These are phyloP conservation scores for Melieria picta DNA, from an alignment of 2,888 invertebrate genomes.

Conservation along the genomic window DNA sequence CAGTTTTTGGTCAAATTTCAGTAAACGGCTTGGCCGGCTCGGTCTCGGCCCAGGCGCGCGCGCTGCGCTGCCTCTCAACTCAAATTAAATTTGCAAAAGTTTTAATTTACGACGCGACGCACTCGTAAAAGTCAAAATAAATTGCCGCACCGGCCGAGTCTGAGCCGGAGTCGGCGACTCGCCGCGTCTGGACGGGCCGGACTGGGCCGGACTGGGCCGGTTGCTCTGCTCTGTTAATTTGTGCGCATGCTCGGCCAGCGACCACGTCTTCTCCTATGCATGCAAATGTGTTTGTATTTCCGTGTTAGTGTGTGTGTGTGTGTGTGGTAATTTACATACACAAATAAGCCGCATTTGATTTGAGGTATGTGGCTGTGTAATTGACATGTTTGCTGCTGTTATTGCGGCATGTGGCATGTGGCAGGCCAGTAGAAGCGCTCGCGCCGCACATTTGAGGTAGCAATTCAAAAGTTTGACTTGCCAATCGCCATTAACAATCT, in stretches of 20 bases:
- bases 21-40: not conserved
- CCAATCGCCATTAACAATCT: not conserved
- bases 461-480: constrained; percentile 10
- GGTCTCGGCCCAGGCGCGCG: not conserved
- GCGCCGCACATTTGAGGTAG: not conserved
- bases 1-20: constrained; percentile 20
- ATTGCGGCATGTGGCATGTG: constrained; percentile 31
- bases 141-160: constrained; percentile 5
- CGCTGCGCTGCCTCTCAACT: constrained; percentile 18
- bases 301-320: too few species aligned
- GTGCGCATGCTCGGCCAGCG: constrained; percentile 21
- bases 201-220: too few species aligned
- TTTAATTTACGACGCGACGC: constrained; percentile 33
- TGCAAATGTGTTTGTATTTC: too few species aligned
- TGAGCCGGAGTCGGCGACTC: too few species aligned
- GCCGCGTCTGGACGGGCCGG: too few species aligned
- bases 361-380: constrained; percentile 27
- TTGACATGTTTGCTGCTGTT: constrained; percentile 32
- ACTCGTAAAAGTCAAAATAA: constrained; percentile 34
- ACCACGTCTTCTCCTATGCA: not conserved
- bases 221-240: constrained; percentile 14
- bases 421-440: constrained; percentile 30
- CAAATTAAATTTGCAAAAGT: constrained; percentile 33
- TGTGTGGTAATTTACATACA: constrained; percentile 17
- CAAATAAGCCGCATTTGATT: constrained; percentile 22